Evolutionary conservation across 2,888 invertebrate genomes (phyloP).

Genomic region (Nomada goodeniana): DNA sequence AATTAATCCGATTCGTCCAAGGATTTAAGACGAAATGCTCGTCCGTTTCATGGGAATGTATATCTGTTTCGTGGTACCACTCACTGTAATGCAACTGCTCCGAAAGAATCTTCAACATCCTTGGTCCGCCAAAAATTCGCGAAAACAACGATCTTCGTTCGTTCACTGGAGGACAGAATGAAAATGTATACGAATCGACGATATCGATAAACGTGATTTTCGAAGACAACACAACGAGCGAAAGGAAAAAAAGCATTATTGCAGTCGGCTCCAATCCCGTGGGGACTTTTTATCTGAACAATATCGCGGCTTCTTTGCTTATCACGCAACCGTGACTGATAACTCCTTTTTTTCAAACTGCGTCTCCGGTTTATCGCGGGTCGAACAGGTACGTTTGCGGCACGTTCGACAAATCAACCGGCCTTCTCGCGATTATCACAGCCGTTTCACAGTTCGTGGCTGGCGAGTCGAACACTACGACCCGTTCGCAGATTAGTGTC

Average conservation of each 20-base stretch:
- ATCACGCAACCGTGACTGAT: conserved; percentile 49
- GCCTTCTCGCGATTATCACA: conserved; percentile 20
- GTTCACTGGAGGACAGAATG: too few relatives aligned
- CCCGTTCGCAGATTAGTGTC: conserved; percentile 53
- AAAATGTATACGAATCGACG: background rate
- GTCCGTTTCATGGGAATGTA: background rate
- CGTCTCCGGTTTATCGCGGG: conserved; percentile 5
- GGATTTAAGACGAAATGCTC: too few relatives aligned
- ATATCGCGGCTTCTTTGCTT: conserved; percentile 32
- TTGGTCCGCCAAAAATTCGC: background rate
- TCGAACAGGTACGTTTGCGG: background rate
- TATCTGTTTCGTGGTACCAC: background rate
- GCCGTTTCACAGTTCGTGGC: conserved; percentile 12
- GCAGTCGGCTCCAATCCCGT: conserved; percentile 3
- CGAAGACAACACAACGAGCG: background rate
- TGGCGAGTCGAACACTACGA: conserved; percentile 18
- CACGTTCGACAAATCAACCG: conserved; percentile 8
- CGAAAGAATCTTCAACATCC: background rate
- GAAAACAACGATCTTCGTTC: background rate
- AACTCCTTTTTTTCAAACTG: conserved; percentile 17
- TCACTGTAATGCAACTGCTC: background rate
- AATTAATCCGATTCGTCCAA: too few relatives aligned
- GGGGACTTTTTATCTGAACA: conserved; percentile 40
- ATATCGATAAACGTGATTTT: conserved; percentile 17
- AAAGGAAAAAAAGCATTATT: conserved; percentile 5